Evolutionary conservation across 2,113 vertebrate genomes (phyloP), one percentile per base, ranked within the genome.

Genomic region (Lamprologus callipterus): DNA sequence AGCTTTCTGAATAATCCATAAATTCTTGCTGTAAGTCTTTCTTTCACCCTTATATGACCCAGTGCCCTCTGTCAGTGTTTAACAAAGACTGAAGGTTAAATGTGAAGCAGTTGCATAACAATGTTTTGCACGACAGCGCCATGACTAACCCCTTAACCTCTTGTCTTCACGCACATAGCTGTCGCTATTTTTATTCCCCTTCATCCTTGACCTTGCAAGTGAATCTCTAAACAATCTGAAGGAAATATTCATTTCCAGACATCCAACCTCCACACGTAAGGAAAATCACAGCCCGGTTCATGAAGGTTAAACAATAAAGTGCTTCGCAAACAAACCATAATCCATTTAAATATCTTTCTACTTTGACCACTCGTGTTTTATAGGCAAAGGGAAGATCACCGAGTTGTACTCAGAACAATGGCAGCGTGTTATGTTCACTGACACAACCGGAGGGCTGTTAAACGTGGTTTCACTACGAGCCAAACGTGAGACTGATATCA

Each of bases 81-180:
- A 33, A 83, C 73, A 63, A 55, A 37, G 53, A 23, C 13, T 16
- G 47, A 84, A 54, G 80, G 68, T 55, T 33, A 47, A 81, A 33
- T 1, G 14, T 3, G 47, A 86, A 31, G 85, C 65, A 2, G 63
- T 91, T 87, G 84, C 10, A 21, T 90, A 81, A 92, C 3, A 19
- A 5, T 40, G 82, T 85, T 58, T 78, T 73, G 14, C 19, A 80
- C 3, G 26, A 82, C 23, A 11, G 47, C 1, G 1, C 82, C 35
- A 9, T 49, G 35, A 85, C 89, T 87, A 84, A 88, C 60, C 11
- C 7, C 21, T 28, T 40, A 26, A 75, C 68, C 86, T 80, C 26
- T 23, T 3, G 63, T 60, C 63, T 85, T 28, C 58, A 65, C 84
- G 23, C 23, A 53, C 31, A n/a, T 16, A 58, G 60, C 68, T 17